These are phyloP conservation scores for Neosilurus mollespiculum DNA, from an alignment of 2,797 vertebrate species.

Conservation along the genomic window DNA sequence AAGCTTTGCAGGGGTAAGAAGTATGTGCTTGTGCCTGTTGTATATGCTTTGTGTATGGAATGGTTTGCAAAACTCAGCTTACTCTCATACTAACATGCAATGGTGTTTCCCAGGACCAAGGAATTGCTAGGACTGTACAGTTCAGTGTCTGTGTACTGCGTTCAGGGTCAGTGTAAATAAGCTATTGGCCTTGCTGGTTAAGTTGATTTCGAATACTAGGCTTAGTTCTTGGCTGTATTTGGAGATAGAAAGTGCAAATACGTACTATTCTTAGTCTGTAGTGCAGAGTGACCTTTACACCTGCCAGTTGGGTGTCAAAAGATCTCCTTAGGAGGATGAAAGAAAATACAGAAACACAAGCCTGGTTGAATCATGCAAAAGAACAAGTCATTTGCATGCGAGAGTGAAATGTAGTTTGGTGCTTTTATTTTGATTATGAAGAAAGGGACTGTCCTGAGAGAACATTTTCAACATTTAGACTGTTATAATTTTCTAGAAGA, in stretches of 20 bases:
- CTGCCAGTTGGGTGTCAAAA: background rate
- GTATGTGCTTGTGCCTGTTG: constrained; percentile 17
- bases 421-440: background rate
- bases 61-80: constrained; percentile 1
- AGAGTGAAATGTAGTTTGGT: background rate
- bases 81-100: background rate
- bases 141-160: background rate
- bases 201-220: background rate
- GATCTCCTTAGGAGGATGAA: background rate
- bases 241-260: too few species aligned
- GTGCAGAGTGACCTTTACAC: background rate
- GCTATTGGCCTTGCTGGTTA: background rate
- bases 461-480: background rate
- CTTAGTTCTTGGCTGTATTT: background rate
- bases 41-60: constrained; percentile 8
- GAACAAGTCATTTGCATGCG: background rate
- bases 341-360: constrained; percentile 9
- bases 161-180: background rate
- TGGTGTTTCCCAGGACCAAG: background rate
- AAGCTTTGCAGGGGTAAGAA: constrained; percentile 53
- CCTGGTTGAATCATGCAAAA: constrained; percentile 10
- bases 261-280: background rate
- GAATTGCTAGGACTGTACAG: background rate
- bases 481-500: background rate
- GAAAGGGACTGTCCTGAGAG: background rate